phyloP scores from a whole-genome alignment of 2,113 vertebrate genomes.

The Thunnus thynnus region DNA sequence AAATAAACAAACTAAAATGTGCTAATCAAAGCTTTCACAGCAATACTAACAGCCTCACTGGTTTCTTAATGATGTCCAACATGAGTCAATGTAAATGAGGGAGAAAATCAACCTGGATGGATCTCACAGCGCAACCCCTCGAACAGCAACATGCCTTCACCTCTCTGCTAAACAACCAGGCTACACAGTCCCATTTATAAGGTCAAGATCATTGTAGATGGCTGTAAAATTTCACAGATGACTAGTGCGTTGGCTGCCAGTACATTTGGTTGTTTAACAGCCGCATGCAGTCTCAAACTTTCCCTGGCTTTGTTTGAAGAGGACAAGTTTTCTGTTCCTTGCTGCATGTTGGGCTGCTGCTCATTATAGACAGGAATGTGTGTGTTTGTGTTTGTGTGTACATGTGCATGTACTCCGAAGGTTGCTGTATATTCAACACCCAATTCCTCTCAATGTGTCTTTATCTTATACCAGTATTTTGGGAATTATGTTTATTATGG shows the following conservation, averaged over 20 bases:
- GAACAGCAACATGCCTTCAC: conserved; percentile 2
- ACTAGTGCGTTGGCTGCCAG: conserved; percentile 57
- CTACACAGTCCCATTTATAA: conserved; percentile 65
- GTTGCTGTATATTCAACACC: background rate
- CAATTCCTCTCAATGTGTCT: too few relatives aligned
- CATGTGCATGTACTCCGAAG: background rate
- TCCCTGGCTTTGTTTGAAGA: conserved; percentile 32
- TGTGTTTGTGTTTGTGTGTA: conserved; percentile 8
- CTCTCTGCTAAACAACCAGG: conserved; percentile 49
- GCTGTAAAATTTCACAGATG: conserved; percentile 78
- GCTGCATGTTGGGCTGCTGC: conserved; percentile 13
- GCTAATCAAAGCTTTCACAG: background rate
- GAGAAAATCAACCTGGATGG: conserved; percentile 21
- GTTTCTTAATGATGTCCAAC: conserved; percentile 21
- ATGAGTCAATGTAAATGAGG: conserved; percentile 14
- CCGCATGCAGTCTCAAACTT: conserved; percentile 43
- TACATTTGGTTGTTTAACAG: conserved; percentile 61
- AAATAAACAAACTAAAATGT: background rate
- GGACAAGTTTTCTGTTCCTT: background rate
- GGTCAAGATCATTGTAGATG: conserved; percentile 71
- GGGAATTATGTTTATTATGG: too few relatives aligned
- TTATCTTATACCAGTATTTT: too few relatives aligned
- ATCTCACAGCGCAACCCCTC: background rate
- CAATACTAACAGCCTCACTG: background rate
- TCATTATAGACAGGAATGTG: conserved; percentile 30